These are phyloP conservation scores for Drosophila busckii DNA, from an alignment of 1,140 invertebrate species.

Conservation along the genomic window DNA sequence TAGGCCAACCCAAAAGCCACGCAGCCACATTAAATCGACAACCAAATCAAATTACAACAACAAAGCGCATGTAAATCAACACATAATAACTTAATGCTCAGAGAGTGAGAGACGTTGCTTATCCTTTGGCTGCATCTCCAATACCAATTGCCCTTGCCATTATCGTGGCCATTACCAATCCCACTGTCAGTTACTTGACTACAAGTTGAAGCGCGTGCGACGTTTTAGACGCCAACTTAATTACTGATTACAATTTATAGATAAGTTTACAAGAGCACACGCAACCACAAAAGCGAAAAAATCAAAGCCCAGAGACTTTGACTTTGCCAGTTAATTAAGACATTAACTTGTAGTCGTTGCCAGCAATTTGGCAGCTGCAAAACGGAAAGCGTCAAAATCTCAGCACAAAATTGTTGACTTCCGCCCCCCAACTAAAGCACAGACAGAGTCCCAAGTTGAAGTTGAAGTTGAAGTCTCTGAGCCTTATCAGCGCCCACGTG, in stretches of 20 bases:
- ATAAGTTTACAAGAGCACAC: slow-evolving; percentile 33
- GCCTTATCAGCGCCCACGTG: slow-evolving; percentile 69
- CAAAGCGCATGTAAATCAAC: slow-evolving; percentile 67
- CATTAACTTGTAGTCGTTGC: slow-evolving; percentile 61
- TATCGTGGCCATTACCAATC: slow-evolving; percentile 18
- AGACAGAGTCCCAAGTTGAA: not conserved
- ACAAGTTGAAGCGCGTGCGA: slow-evolving; percentile 50
- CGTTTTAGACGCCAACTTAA: slow-evolving; percentile 49
- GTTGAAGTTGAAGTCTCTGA: slow-evolving; percentile 1
- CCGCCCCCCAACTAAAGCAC: slow-evolving; percentile 35
- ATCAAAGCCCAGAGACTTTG: not conserved
- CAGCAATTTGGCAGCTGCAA: slow-evolving; percentile 34
- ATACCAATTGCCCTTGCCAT: slow-evolving; percentile 4
- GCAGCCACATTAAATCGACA: slow-evolving; percentile 39
- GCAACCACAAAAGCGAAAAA: slow-evolving; percentile 22
- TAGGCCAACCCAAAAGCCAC: slow-evolving; percentile 23
- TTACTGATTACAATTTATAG: slow-evolving; percentile 77
- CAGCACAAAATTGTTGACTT: slow-evolving; percentile 62
- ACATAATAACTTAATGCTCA: slow-evolving; percentile 68
- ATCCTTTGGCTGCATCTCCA: no score
- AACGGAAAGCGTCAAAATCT: slow-evolving; percentile 35
- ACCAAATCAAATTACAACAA: slow-evolving; percentile 44
- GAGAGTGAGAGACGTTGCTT: no score
- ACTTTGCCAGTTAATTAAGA: slow-evolving; percentile 75
- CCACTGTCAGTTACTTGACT: not conserved